Percentiles rank a stretch among this genome's conserved stretches.
Conservation (phyloP, 2,888 invertebrate genomes). For the Saturnia pavonia region DNA sequence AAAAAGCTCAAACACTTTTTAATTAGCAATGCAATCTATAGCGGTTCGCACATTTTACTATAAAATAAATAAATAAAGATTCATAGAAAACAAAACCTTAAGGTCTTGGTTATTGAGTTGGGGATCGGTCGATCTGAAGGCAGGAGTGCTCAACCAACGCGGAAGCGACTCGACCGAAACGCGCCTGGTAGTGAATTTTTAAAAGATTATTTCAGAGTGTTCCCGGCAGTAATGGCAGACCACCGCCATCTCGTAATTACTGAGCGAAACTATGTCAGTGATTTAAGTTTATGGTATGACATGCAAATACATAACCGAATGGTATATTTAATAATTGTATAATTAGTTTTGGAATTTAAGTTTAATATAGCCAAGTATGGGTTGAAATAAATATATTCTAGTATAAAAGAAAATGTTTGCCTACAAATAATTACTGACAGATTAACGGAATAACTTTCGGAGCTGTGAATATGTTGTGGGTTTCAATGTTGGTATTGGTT, state of each 20-base stretch:
- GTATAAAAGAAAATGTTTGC: background rate
- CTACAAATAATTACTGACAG: too few species aligned
- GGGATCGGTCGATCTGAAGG: conserved; percentile 31
- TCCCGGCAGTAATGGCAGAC: conserved; percentile 55
- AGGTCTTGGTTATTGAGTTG: conserved; percentile 23
- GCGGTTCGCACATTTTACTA: conserved; percentile 44
- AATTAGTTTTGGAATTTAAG: background rate
- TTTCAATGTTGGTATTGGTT: too few species aligned
- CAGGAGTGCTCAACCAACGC: conserved; percentile 47
- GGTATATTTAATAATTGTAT: background rate
- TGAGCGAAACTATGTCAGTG: conserved; percentile 21
- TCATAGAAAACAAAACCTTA: conserved; percentile 34
- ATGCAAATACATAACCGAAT: background rate
- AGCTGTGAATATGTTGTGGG: too few species aligned
- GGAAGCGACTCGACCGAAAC: conserved; percentile 45
- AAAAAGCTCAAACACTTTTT: conserved; percentile 47
- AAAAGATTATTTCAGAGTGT: conserved; percentile 71
- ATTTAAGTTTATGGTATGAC: conserved; percentile 5
- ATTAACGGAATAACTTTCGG: too few species aligned
- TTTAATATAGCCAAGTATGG: background rate
- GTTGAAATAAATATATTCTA: background rate
- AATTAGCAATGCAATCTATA: conserved; percentile 59
- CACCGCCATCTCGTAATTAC: conserved; percentile 57
- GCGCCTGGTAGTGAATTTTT: conserved; percentile 66
- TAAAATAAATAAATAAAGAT: conserved; percentile 35